Percentiles rank a stretch among this genome's conserved stretches.
These are phyloP conservation scores for Octodon degus DNA, from an alignment of 2,113 vertebrate species.

Conservation along the genomic window DNA sequence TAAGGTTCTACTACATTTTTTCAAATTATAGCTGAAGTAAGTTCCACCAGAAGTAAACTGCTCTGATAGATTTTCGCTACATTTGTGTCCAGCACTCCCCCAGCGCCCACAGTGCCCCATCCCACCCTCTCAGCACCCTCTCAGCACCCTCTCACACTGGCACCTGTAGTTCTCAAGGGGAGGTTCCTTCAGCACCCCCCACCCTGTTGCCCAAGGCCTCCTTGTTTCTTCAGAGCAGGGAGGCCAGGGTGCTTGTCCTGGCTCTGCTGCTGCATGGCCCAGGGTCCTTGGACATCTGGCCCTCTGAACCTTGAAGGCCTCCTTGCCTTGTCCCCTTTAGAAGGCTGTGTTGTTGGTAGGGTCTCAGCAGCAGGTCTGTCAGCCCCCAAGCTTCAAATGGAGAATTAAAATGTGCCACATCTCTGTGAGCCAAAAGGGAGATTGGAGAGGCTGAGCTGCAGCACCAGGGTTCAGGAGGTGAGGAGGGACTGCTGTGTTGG, in stretches of 20 bases:
- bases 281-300: not conserved
- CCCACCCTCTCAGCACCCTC: not conserved
- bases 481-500: not conserved
- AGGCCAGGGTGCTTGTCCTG: not conserved
- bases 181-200: too few relatives aligned
- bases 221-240: rapidly evolving
- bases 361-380: not conserved
- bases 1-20: not conserved
- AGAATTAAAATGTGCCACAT: not conserved
- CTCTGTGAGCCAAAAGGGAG: not conserved
- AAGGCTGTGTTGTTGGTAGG: not conserved
- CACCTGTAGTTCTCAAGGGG: not conserved
- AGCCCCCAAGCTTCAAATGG: not conserved
- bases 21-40: not conserved
- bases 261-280: not conserved
- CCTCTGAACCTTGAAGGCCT: not conserved
- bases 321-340: not conserved
- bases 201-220: not conserved
- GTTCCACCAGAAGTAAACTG: not conserved
- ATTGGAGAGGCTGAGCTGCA: not conserved
- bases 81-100: not conserved
- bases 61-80: not conserved
- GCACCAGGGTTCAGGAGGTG: not conserved
- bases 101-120: not conserved
- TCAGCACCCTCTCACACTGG: too few relatives aligned